Evolutionary conservation across 2,888 invertebrate genomes (phyloP).

Genomic region (Brachyptera risi): DNA sequence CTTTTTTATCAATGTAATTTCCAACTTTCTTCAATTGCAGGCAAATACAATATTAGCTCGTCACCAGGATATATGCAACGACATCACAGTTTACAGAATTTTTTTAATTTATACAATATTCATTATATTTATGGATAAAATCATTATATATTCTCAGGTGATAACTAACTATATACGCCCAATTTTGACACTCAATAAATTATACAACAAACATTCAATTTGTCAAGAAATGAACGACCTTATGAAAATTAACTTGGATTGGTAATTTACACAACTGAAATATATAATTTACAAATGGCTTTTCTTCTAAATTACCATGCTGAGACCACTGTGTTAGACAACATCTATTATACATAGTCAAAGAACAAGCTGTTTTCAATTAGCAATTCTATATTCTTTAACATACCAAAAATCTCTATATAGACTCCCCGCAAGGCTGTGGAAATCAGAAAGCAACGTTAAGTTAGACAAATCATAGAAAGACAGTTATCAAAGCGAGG

Average conservation of each 20-base stretch:
- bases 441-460: too few species aligned
- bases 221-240: not conserved
- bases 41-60: too few species aligned
- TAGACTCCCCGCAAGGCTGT: too few species aligned
- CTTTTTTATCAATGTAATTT: too few species aligned
- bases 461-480: too few species aligned
- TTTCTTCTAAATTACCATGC: not conserved
- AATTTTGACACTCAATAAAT: conserved; percentile 11
- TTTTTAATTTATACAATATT: too few species aligned
- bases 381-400: not conserved
- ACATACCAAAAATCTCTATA: too few species aligned
- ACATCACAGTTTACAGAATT: too few species aligned
- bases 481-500: too few species aligned
- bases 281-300: not conserved
- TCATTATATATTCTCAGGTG: not conserved
- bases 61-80: too few species aligned
- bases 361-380: not conserved
- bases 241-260: not conserved
- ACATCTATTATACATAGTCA: not conserved
- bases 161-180: not conserved
- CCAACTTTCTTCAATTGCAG: too few species aligned
- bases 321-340: not conserved
- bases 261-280: conserved; percentile 8
- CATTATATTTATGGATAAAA: not conserved
- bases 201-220: conserved; percentile 8